Evolutionary conservation across 2,888 invertebrate genomes (phyloP).

Genomic region (Chymomyza fuscimana): DNA sequence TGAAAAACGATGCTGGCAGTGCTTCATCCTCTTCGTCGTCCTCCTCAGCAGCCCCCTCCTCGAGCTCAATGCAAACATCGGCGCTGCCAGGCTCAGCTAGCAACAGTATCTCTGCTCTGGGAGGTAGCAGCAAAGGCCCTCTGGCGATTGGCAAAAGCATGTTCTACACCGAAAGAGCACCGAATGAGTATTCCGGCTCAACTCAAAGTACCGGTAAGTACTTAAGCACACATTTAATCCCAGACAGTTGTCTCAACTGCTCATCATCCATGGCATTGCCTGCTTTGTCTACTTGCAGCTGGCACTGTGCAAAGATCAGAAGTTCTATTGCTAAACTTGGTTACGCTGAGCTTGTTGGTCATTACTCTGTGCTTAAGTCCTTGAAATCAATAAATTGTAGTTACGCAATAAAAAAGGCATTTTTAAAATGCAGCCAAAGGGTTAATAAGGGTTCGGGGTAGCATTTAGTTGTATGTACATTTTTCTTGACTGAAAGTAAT

Average conservation of each 20-base stretch:
- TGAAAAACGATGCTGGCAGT: slow-evolving; percentile 73
- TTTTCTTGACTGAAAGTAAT: slow-evolving; percentile 29
- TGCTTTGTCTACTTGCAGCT: slow-evolving; percentile 28
- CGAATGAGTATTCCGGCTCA: too few relatives aligned
- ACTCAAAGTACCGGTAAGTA: slow-evolving; percentile 74
- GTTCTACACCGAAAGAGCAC: slow-evolving; percentile 76
- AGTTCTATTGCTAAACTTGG: neutral
- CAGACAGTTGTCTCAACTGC: too few relatives aligned
- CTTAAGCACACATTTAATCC: neutral
- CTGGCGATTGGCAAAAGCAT: slow-evolving; percentile 80
- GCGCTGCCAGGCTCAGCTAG: slow-evolving; percentile 52
- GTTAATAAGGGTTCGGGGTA: slow-evolving; percentile 22
- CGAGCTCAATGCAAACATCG: too few relatives aligned
- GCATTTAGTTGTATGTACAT: slow-evolving; percentile 29
- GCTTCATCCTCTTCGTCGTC: too few relatives aligned
- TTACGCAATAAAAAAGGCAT: slow-evolving; percentile 36
- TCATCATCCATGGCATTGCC: neutral
- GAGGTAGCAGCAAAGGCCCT: slow-evolving; percentile 74
- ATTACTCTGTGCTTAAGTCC: slow-evolving; percentile 16
- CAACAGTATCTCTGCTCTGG: slow-evolving; percentile 61
- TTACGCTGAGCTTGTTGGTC: neutral
- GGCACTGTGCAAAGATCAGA: slow-evolving; percentile 15
- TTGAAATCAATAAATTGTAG: slow-evolving; percentile 39
- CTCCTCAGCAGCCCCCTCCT: too few relatives aligned
- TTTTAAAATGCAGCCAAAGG: too few relatives aligned